A percentile compares a stretch with the other conserved stretches of the same genome.
Evolutionary conservation across 2,797 vertebrate genomes (phyloP).

Genomic region (Crenichthys baileyi): DNA sequence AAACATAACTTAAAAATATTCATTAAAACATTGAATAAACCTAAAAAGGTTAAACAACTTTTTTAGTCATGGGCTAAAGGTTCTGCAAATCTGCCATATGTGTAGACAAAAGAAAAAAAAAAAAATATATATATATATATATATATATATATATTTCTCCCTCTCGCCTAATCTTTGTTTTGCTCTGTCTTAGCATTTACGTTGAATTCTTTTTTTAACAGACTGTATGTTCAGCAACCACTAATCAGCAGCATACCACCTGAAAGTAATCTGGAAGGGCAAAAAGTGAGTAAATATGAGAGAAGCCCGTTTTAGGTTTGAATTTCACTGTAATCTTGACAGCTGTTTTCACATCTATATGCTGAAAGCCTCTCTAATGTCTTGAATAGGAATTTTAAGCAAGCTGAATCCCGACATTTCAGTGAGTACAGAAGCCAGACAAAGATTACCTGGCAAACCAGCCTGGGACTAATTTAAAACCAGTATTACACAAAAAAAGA

Average conservation of each 20-base stretch:
- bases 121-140: no score
- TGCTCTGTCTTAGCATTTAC: not conserved
- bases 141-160: no score
- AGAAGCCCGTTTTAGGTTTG: not conserved
- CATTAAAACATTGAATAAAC: not conserved
- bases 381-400: not conserved
- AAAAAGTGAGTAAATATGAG: not conserved
- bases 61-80: not conserved
- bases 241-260: not conserved
- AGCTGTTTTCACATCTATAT: not conserved
- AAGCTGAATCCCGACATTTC: not conserved
- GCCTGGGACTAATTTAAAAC: not conserved
- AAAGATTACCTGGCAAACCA: not conserved
- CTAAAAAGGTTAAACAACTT: not conserved
- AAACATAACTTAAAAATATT: not conserved
- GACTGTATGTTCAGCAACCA: no score
- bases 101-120: not conserved
- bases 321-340: not conserved
- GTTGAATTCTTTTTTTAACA: no score
- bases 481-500: not conserved
- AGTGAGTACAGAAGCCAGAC: not conserved
- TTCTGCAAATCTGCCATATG: not conserved
- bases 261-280: not conserved
- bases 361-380: not conserved
- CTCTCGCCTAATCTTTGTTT: not conserved